These are phyloP conservation scores for Trissolcus japonicus DNA, from an alignment of 2,888 invertebrate species.

Conservation along the genomic window DNA sequence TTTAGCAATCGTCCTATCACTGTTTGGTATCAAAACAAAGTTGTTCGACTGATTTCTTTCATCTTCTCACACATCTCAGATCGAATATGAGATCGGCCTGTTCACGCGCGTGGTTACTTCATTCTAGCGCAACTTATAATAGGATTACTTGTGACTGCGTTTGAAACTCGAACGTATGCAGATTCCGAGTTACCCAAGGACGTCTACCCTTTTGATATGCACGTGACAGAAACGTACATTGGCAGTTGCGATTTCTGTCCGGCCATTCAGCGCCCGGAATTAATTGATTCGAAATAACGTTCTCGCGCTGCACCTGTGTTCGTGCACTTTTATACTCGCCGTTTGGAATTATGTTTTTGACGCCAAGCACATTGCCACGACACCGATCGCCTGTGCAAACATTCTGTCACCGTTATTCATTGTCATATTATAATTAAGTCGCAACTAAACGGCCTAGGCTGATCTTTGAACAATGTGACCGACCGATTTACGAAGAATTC, in stretches of 20 bases:
- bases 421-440: conserved; percentile 7
- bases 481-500: background rate
- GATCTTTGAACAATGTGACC: no score
- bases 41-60: background rate
- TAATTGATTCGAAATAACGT: conserved; percentile 32
- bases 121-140: conserved; percentile 46
- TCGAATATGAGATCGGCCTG: background rate
- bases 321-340: background rate
- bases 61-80: background rate
- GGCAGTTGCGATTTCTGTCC: conserved; percentile 34
- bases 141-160: conserved; percentile 42
- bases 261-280: conserved; percentile 9
- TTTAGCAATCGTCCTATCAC: no score
- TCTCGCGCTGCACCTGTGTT: conserved; percentile 29
- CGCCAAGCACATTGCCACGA: conserved; percentile 20
- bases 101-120: conserved; percentile 33
- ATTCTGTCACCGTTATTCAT: background rate
- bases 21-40: background rate
- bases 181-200: conserved; percentile 55
- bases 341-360: conserved; percentile 14
- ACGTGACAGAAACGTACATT: conserved; percentile 37
- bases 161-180: conserved; percentile 29
- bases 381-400: conserved; percentile 11
- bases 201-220: conserved; percentile 53
- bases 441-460: no score